A percentile compares a stretch with the other conserved stretches of the same genome.
phyloP scores from a whole-genome alignment of 1,140 invertebrate genomes.

The Nasonia giraulti region DNA sequence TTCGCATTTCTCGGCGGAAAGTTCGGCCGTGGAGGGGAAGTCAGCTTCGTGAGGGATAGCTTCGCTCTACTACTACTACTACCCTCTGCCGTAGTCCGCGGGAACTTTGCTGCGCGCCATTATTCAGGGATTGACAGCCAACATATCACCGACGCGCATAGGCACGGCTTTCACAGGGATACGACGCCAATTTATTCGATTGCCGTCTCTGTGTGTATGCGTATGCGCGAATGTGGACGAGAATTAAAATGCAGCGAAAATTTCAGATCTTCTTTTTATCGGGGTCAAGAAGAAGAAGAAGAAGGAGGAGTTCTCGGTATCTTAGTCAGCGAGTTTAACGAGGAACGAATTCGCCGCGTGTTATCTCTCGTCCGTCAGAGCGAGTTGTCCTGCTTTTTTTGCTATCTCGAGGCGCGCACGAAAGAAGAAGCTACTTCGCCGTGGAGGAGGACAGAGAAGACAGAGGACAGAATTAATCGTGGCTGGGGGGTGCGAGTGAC shows the following conservation, averaged over 20 bases:
- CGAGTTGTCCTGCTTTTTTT: background rate
- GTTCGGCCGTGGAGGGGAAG: slow-evolving; percentile 61
- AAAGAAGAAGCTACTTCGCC: background rate
- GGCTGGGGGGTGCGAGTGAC: background rate
- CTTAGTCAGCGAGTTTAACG: background rate
- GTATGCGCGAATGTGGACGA: no score
- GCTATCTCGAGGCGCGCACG: background rate
- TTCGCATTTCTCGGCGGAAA: slow-evolving; percentile 71
- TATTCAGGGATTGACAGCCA: slow-evolving; percentile 68
- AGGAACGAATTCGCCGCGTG: background rate
- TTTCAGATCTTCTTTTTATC: background rate
- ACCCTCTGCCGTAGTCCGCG: slow-evolving; percentile 19
- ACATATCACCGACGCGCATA: slow-evolving; percentile 56
- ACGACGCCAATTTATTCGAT: slow-evolving; percentile 10
- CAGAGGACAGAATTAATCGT: background rate
- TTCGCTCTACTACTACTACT: background rate
- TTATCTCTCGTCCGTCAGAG: slow-evolving; percentile 1
- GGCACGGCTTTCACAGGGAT: background rate
- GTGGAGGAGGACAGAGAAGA: background rate
- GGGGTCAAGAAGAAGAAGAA: background rate
- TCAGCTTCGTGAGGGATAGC: slow-evolving; percentile 45
- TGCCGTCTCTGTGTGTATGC: background rate
- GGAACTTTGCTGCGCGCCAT: slow-evolving; percentile 68
- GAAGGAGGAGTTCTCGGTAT: background rate
- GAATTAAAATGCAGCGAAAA: background rate